phyloP scores from a whole-genome alignment of 2,113 vertebrate genomes.

The Capreolus pygargus region DNA sequence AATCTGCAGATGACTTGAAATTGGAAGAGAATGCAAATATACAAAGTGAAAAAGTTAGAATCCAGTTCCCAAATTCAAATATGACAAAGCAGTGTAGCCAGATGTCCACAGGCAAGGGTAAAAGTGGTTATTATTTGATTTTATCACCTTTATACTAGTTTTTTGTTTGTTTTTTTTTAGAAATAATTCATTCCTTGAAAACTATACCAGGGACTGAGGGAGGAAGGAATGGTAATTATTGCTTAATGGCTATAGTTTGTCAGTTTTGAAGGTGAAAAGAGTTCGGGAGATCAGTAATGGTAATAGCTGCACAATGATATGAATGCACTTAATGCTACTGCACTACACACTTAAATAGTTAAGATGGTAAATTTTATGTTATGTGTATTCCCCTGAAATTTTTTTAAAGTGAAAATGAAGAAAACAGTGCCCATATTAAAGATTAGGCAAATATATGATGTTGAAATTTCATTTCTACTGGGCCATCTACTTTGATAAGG shows the following conservation, averaged over 20 bases:
- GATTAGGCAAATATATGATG: background rate
- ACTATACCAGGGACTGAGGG: background rate
- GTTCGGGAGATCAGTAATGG: background rate
- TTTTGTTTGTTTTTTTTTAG: background rate
- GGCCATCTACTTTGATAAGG: background rate
- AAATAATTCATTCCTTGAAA: conserved; percentile 16
- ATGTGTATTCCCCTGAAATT: background rate
- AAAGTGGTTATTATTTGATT: background rate
- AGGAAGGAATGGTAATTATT: background rate
- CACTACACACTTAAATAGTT: background rate
- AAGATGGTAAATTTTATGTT: background rate
- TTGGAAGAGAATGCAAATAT: background rate
- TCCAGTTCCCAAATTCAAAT: background rate
- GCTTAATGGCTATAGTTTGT: background rate
- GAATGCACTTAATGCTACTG: background rate
- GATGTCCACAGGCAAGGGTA: background rate
- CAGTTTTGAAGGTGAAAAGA: background rate
- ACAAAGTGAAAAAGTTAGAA: background rate
- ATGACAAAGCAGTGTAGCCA: background rate
- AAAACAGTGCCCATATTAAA: background rate
- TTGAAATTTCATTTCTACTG: conserved; percentile 13
- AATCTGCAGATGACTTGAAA: background rate
- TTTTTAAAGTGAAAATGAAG: background rate
- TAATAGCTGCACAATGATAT: background rate
- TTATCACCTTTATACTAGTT: background rate